phyloP scores from a whole-genome alignment of 2,797 vertebrate species.

The Mareca strepera region DNA sequence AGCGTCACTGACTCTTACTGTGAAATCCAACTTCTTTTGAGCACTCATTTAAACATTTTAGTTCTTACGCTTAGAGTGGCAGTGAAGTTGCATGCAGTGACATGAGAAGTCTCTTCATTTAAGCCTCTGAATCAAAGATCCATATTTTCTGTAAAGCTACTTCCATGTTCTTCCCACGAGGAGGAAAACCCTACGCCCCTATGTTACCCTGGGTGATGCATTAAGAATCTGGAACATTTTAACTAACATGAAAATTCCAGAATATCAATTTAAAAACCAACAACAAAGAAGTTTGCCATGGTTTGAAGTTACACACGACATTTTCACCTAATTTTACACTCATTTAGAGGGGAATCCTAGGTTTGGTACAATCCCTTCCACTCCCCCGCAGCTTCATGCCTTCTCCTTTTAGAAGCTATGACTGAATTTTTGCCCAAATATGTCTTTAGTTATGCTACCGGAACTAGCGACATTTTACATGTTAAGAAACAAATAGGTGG shows the following conservation, averaged over 20 bases:
- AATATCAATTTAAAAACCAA: neutral
- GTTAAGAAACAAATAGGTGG: neutral
- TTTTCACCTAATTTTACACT: neutral
- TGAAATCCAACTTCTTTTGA: slow-evolving; percentile 45
- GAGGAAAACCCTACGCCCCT: neutral
- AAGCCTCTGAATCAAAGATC: slow-evolving; percentile 26
- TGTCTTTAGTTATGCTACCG: neutral
- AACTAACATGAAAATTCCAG: neutral
- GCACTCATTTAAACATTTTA: slow-evolving; percentile 9
- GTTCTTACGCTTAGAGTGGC: slow-evolving; percentile 60
- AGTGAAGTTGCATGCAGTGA: slow-evolving; percentile 54
- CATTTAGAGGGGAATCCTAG: neutral
- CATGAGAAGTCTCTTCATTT: slow-evolving; percentile 45
- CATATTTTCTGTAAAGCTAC: slow-evolving; percentile 49
- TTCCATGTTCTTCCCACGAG: slow-evolving; percentile 65
- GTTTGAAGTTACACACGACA: neutral
- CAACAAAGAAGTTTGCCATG: neutral
- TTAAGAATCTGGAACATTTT: slow-evolving; percentile 6
- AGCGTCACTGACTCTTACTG: slow-evolving; percentile 14
- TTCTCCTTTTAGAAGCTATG: neutral
- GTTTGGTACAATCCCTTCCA: neutral
- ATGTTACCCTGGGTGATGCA: neutral
- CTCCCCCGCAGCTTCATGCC: neutral
- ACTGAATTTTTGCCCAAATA: neutral
- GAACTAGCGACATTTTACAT: neutral